Base-by-base conservation (phyloP, 2,113 vertebrate genomes). In the Chaenocephalus aceratus region DNA sequence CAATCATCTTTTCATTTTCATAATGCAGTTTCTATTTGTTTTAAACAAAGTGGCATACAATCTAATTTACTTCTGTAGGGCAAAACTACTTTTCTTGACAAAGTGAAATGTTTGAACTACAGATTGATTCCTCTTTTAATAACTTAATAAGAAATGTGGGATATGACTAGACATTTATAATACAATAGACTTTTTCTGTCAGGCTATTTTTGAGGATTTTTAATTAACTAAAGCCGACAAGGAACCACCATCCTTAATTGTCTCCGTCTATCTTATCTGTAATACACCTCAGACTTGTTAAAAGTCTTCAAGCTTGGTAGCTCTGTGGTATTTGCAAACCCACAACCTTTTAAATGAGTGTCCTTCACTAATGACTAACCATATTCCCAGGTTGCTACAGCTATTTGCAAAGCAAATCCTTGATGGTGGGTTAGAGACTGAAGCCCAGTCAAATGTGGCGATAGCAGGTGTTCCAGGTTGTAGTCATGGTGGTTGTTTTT, bases 391-490 rank as follows among this genome's bases (percentile, higher is more conserved):
- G 67, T 12, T 75, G 59, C 61, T 56, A 16, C 21, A 62, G 34
- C 74, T 85, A 86, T 90, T 88, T 89, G 72, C 79, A 77, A 77
- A 75, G 80, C 41, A 61, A 73, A 81, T 73, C 58, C 68, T 80
- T 84, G 67, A 91, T 82, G 59, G 59, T 48, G 67, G 60, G n/a
- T 49, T 71, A 30, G 15, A 82, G 54, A 85, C 54, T 62, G 73
- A 80, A 84, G 67, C 75, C 82, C 72, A 67, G 52, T 72, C 34
- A 77, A 85, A 80, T 64, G 72, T 86, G 86, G 86, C 82, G 81
- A 86, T 69, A 89, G 90, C 86, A 90, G 89, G 80, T 92, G 87
- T 85, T 89, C 69, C 69, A 72, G 83, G 71, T 75, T 84, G 78
- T 79, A 71, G 78, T 89, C 78, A 53, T 51, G 79, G 77, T 66